Percentiles rank a stretch among this genome's conserved stretches.
Conservation (phyloP, 2,888 invertebrate species). For the Diaperis boleti region DNA sequence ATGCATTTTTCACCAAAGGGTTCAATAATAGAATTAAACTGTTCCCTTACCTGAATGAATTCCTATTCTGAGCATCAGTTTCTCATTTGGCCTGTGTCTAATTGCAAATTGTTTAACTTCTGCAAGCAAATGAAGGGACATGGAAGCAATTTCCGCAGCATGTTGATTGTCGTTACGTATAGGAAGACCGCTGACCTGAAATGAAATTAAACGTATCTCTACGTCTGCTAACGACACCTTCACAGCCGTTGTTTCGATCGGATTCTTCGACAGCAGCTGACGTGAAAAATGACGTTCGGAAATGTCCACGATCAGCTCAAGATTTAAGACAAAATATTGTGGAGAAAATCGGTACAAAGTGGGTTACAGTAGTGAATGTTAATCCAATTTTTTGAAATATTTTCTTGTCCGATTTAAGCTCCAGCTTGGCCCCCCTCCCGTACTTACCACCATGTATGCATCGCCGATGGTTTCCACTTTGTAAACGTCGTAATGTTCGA, state of each 20-base stretch:
- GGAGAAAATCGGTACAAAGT: too few relatives aligned
- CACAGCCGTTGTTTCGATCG: too few relatives aligned
- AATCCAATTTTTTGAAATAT: too few relatives aligned
- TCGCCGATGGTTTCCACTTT: constrained; percentile 95
- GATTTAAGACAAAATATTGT: too few relatives aligned
- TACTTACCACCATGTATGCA: constrained; percentile 90
- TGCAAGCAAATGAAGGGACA: constrained; percentile 88
- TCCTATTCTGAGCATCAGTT: constrained; percentile 88
- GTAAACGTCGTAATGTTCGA: constrained; percentile 92
- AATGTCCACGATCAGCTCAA: too few relatives aligned
- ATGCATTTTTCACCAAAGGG: too few relatives aligned
- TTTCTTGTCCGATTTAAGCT: too few relatives aligned
- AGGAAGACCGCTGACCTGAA: constrained; percentile 87
- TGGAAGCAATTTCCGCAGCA: constrained; percentile 93
- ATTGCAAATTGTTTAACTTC: constrained; percentile 90
- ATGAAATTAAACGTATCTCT: constrained; percentile 7
- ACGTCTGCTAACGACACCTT: background rate
- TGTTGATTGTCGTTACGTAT: constrained; percentile 89
- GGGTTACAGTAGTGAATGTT: too few relatives aligned
- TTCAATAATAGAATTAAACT: background rate
- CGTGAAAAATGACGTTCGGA: background rate
- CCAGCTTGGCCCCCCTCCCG: too few relatives aligned
- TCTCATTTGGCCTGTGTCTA: constrained; percentile 86
- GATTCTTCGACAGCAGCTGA: background rate
- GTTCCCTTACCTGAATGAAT: constrained; percentile 80